A percentile compares a stretch with the other conserved stretches of the same genome.
Evolutionary conservation across 2,113 vertebrate species (phyloP).

Genomic region (Ciconia boyciana): DNA sequence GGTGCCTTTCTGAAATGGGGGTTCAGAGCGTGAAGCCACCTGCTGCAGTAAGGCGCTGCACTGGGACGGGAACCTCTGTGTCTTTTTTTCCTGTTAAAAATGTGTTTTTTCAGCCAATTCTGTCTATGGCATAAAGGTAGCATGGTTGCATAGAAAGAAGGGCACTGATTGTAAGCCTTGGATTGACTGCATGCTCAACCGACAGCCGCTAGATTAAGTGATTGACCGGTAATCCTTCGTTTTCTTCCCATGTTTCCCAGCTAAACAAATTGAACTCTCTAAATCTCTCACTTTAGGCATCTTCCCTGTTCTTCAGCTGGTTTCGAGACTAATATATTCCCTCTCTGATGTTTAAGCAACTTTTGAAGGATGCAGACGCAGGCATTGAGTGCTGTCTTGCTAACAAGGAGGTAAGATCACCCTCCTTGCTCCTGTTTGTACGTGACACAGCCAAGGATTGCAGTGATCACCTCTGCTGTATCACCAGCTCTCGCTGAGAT

Average conservation of each 20-base stretch:
- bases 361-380: slow-evolving; percentile 19
- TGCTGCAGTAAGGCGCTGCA: neutral
- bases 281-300: neutral
- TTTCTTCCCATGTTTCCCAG: neutral
- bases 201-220: neutral
- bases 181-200: neutral
- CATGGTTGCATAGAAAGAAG: neutral
- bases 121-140: accelerated
- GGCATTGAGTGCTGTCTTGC: neutral
- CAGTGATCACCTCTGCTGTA: accelerated
- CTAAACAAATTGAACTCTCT: neutral
- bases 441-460: neutral
- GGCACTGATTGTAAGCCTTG: neutral
- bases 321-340: neutral
- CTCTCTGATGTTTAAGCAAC: neutral
- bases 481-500: accelerated
- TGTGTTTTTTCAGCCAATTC: accelerated
- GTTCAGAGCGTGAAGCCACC: neutral
- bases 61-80: neutral
- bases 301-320: neutral
- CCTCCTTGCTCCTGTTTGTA: neutral
- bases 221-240: neutral
- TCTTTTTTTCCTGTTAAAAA: neutral
- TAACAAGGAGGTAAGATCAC: slow-evolving; percentile 18
- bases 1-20: neutral